phyloP scores from a whole-genome alignment of 2,888 invertebrate genomes.

The Yponomeuta malinellus region DNA sequence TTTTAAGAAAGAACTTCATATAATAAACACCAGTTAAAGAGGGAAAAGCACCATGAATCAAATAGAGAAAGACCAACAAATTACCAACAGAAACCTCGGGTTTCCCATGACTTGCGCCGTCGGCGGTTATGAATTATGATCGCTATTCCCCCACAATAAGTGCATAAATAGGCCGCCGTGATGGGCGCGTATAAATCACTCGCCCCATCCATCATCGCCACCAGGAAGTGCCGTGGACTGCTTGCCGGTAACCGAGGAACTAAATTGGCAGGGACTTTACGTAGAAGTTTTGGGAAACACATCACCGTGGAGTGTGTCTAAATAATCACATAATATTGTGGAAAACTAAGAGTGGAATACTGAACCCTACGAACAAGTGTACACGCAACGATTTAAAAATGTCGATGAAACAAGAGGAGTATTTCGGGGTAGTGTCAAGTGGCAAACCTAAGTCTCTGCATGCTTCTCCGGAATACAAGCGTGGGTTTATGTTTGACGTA shows the following conservation, averaged over 20 bases:
- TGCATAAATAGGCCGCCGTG: constrained; percentile 60
- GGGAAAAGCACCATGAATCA: constrained; percentile 1
- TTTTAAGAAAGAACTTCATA: background rate
- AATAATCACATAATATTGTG: too few relatives aligned
- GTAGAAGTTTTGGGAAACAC: too few relatives aligned
- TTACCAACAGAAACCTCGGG: constrained; percentile 18
- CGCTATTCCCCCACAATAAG: constrained; percentile 66
- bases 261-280: background rate
- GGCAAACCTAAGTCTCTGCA: too few relatives aligned
- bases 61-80: background rate
- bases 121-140: constrained; percentile 64
- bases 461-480: too few relatives aligned
- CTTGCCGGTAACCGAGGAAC: background rate
- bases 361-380: too few relatives aligned
- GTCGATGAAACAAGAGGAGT: too few relatives aligned
- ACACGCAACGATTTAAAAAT: too few relatives aligned
- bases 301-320: too few relatives aligned
- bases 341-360: too few relatives aligned
- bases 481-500: too few relatives aligned
- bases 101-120: constrained; percentile 24
- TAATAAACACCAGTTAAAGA: constrained; percentile 13
- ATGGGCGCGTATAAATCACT: constrained; percentile 44
- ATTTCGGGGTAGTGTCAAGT: too few relatives aligned
- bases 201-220: constrained; percentile 43
- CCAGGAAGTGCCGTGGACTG: constrained; percentile 28